Base-by-base conservation (phyloP, 2,113 vertebrate genomes). In the Taurulus bubalis region DNA sequence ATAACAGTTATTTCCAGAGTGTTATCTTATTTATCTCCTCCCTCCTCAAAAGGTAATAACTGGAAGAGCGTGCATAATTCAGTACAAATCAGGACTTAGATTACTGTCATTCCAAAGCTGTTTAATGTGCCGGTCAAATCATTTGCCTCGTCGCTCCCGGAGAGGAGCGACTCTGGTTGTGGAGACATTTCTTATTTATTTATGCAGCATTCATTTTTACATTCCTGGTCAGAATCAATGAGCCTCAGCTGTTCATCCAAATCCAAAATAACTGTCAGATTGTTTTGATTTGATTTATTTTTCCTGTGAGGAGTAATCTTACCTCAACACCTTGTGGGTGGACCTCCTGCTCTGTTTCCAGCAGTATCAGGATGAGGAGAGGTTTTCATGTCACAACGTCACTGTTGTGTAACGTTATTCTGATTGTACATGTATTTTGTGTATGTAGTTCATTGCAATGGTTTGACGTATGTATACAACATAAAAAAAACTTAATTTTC, bases 11-110 rank as follows among this genome's bases (percentile, higher is more conserved):
- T 51, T 51, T 80, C 71, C 40, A 10, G 28, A 28, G 26, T 51
- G 24, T 69, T 69, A 18, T 68, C 71, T 79, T 85, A 73, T 85
- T 88, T 79, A 82, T 88, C 68, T 82, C 72, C 38, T 53, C 51
- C 67, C 51, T 64, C 77, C 62, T 85, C 80, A 60, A 72, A n/a
- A 85, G 40, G 77, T 81, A 83, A 87, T 73, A 85, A 79, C 42
- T 38, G 74, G 62, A 75, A 71, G 32, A 53, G 64, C 60, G 77
- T 90, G 84, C 75, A 82, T 90, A 86, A 88, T 88, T 85, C 60
- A 82, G 24, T 47, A 38, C 76, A 77, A 86, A 88, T 79, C 75
- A 77, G 78, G 53, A 45, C 58, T 79, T 71, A 40, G 77, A 85
- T 88, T 80, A 78, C 69, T 80, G 83, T 88, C 86, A 83, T 69